phyloP scores from a whole-genome alignment of 2,888 invertebrate species.

The Periphyllus acericola region DNA sequence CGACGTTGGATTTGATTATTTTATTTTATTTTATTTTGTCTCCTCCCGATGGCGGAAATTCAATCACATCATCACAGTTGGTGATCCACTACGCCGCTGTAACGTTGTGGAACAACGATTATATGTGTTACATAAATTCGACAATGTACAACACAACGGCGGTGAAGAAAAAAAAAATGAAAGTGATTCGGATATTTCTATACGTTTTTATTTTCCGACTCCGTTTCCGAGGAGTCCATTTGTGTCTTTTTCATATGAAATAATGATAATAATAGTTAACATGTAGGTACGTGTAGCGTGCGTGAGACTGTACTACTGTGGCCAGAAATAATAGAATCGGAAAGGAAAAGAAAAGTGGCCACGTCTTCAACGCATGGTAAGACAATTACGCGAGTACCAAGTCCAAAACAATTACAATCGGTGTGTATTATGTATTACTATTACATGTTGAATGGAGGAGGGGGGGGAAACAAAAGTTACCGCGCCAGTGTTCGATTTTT shows the following conservation, averaged over 20 bases:
- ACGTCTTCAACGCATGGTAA: conserved; percentile 52
- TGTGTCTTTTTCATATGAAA: neutral
- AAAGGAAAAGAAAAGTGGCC: conserved; percentile 56
- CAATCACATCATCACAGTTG: conserved; percentile 26
- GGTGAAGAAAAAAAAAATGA: conserved; percentile 52
- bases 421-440: neutral
- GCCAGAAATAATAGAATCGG: conserved; percentile 36
- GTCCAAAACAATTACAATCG: conserved; percentile 25
- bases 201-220: neutral
- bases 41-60: neutral
- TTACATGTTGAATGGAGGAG: neutral
- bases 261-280: too few relatives aligned
- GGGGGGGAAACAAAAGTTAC: neutral
- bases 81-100: neutral
- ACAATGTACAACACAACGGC: neutral
- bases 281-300: neutral
- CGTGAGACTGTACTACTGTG: neutral
- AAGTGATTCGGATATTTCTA: conserved; percentile 42
- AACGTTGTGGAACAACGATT: neutral
- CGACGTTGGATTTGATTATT: neutral
- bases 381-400: conserved; percentile 55
- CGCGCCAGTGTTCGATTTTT: neutral
- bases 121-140: conserved; percentile 19
- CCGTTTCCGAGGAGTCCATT: conserved; percentile 17
- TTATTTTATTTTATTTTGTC: too few relatives aligned